Base-by-base conservation (phyloP, 2,888 invertebrate genomes). In the Drosophila setosimentum region DNA sequence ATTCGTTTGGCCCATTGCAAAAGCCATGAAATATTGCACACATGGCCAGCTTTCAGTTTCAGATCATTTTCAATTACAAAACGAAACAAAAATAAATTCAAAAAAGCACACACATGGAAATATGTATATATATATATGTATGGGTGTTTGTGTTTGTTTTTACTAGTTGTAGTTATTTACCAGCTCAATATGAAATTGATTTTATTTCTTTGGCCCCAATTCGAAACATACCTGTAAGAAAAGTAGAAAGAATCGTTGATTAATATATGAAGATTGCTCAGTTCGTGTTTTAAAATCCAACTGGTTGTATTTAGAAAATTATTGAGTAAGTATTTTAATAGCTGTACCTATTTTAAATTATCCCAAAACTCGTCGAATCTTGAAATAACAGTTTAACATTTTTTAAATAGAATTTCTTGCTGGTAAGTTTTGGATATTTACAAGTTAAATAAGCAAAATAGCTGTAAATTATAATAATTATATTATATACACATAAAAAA, bases 141-240 rank as follows among this genome's bases (percentile, higher is more conserved):
- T n/a, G 6, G 42, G 45, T 33, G 13, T 33, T 10, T 45, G 11
- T 35, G n/a, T 49, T 4, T 45, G 18, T 40, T 18, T 35, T 33
- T 45, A 45, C 45, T 48, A 32, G 13, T 51, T 60, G 27, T 37
- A 42, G 32, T 42, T 70, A 69, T 80, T 85, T 78, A 87, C 82
- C 87, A 68, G 51, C 60, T 40, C 51, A 55, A 71, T 53, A 63
- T 71, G 24, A 55, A 76, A 64, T 53, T 24, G 59, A 61, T 58
- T 73, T 68, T 66, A 65, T 70, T 53, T 77, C 66, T 78, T 70
- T 67, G 69, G 59, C 49, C 69, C 69, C 66, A 72, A 87, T 77
- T 68, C 62, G 69, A 78, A 69, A 82, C 85, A 63, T 87, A 83
- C 83, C 83, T 84, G 83, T 48, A 84, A 83, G 45, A 27, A 59